Evolutionary conservation across 92 coral and sea anemone genomes (phyloP).

Genomic region (Montipora capitata): DNA sequence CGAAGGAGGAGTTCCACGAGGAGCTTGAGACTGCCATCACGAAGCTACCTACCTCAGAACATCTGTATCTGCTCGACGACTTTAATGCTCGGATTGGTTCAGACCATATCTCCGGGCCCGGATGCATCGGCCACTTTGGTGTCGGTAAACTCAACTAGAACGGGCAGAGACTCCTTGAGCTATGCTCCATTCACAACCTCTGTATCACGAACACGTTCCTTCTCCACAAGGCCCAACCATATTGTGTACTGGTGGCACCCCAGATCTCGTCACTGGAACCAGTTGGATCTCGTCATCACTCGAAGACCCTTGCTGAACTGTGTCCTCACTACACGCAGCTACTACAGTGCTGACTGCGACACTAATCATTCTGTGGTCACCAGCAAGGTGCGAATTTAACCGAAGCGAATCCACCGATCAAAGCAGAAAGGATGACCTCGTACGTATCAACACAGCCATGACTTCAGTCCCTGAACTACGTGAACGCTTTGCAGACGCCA

Average conservation of each 20-base stretch:
- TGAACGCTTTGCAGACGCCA: not conserved
- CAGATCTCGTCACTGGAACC: slow-evolving; percentile 46
- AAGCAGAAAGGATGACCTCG: not conserved
- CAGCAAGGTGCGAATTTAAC: not conserved
- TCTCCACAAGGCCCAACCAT: slow-evolving; percentile 9
- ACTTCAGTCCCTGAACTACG: not conserved
- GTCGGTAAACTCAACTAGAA: slow-evolving; percentile 36
- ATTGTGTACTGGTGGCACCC: slow-evolving; percentile 40
- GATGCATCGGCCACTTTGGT: slow-evolving; percentile 36
- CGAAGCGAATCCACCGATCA: not conserved
- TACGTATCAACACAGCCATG: not conserved
- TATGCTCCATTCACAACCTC: not conserved
- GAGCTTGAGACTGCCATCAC: slow-evolving; percentile 12
- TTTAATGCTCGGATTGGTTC: slow-evolving; percentile 54
- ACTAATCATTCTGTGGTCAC: not conserved
- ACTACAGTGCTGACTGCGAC: slow-evolving; percentile 23
- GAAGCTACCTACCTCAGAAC: slow-evolving; percentile 19
- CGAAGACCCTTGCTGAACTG: slow-evolving; percentile 27
- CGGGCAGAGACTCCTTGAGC: slow-evolving; percentile 65
- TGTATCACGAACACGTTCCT: slow-evolving; percentile 7
- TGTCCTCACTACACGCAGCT: slow-evolving; percentile 30
- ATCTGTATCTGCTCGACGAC: slow-evolving; percentile 30
- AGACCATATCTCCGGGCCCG: slow-evolving; percentile 37
- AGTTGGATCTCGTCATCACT: slow-evolving; percentile 36
- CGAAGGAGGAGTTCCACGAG: slow-evolving; percentile 39